Percentiles rank a stretch among this genome's conserved stretches.
Conservation (phyloP, 2,797 vertebrate species). For the Scyliorhinus canicula region DNA sequence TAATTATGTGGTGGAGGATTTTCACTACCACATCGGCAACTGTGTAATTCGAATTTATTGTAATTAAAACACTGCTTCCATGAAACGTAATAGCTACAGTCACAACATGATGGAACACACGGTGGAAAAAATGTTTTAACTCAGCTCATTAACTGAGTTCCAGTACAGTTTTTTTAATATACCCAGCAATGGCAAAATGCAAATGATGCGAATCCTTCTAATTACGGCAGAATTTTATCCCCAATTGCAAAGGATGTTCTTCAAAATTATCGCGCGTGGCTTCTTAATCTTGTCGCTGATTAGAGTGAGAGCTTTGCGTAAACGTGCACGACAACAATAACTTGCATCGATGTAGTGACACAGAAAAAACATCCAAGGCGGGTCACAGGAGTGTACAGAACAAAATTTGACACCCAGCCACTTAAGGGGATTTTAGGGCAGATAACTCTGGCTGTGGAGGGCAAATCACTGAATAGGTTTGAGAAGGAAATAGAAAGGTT, state of each 20-base stretch:
- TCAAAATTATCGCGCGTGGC: neutral
- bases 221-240: slow-evolving; percentile 9
- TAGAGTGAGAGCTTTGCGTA: neutral
- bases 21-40: slow-evolving; percentile 14
- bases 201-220: slow-evolving; percentile 20
- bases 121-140: neutral
- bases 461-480: too few species aligned
- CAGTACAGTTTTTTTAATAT: neutral
- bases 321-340: neutral
- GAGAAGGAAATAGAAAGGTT: too few species aligned
- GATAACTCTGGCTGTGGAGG: neutral
- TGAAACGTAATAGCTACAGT: slow-evolving; percentile 23
- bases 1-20: slow-evolving; percentile 29
- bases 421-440: neutral
- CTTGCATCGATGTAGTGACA: neutral
- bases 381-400: too few species aligned
- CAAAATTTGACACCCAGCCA: neutral
- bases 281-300: neutral
- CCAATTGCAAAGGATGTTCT: neutral
- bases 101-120: slow-evolving; percentile 21
- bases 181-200: neutral
- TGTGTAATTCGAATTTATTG: slow-evolving; percentile 30
- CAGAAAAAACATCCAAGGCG: too few species aligned
- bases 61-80: slow-evolving; percentile 31
- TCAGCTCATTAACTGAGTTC: neutral